Evolutionary conservation across 2,888 invertebrate genomes (phyloP), one percentile per base, ranked within the genome.

Genomic region (Aporophyla nigra): DNA sequence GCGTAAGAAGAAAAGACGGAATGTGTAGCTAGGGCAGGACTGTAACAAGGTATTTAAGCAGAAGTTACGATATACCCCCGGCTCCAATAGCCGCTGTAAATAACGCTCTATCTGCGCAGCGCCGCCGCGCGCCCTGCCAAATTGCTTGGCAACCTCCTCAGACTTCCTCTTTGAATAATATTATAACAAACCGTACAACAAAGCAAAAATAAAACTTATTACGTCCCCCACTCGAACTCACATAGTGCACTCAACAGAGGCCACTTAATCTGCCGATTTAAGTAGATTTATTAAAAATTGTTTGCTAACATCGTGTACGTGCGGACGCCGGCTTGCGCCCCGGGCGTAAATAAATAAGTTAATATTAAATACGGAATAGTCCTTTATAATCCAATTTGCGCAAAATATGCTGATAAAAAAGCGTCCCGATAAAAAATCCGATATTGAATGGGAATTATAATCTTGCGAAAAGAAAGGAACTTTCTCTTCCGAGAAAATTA

Each of bases 121-220:
- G 92, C 92, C 92, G 92, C 92, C 90, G 91, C 92, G 92, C 89
- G 87, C 92, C 86, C 91, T 94, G 96, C 96, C 96, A 95, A 95
- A 96, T 95, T 94, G 93, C 96, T 95, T 96, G 95, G 95, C 96
- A 96, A 90, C 93, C 93, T 94, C 91, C 93, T 94, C 93, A 94
- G 94, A 94, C 94, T 94, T 94, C 94, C 95, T 93, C 93, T 93
- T 95, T 95, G 95, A 95, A 95, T 95, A 95, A 95, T 93, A 94
- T 94, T 95, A 95, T 94, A 93, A 95, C 92, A 91, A 92, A 93
- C 90, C 87, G 90, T 90, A 93, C 93, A 94, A 93, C 94, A 94
- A 93, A 93, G 92, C 92, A 92, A 93, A 93, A 93, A 93, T 91
- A 93, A 92, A 93, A 91, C 90, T 89, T 91, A 90, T 90, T 89